Evolutionary conservation across 2,888 invertebrate species (phyloP).

Genomic region (Nesidiocoris tenuis): DNA sequence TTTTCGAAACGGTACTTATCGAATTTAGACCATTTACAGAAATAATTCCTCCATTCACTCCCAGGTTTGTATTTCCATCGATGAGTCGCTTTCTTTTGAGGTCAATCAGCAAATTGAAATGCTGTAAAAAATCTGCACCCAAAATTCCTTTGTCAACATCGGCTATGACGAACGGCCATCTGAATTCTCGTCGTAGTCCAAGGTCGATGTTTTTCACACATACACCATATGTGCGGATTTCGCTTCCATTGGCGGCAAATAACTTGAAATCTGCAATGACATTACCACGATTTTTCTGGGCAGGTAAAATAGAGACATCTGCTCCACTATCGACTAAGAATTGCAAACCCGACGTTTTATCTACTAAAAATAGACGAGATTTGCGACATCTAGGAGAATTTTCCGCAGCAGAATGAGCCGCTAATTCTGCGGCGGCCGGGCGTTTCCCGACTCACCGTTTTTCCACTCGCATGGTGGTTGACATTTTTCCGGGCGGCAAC

Average conservation of each 20-base stretch:
- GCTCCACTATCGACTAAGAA: constrained; percentile 44
- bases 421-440: constrained; percentile 13
- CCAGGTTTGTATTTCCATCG: constrained; percentile 19
- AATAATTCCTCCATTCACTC: background rate
- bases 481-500: constrained; percentile 33
- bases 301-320: constrained; percentile 43
- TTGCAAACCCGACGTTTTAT: constrained; percentile 6
- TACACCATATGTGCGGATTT: constrained; percentile 47
- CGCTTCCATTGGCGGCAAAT: constrained; percentile 50
- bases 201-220: constrained; percentile 40
- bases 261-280: constrained; percentile 40
- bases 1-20: background rate
- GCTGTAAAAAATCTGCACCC: constrained; percentile 48
- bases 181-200: constrained; percentile 46
- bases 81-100: constrained; percentile 6
- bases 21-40: background rate
- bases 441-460: constrained; percentile 28
- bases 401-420: constrained; percentile 17
- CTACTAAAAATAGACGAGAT: constrained; percentile 16
- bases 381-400: background rate
- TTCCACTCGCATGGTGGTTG: constrained; percentile 21
- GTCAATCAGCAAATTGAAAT: constrained; percentile 25
- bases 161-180: constrained; percentile 25
- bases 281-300: background rate
- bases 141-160: constrained; percentile 28